Evolutionary conservation across 2,797 vertebrate species (phyloP), one percentile per base, ranked within the genome.

Genomic region (Scolopax rusticola): DNA sequence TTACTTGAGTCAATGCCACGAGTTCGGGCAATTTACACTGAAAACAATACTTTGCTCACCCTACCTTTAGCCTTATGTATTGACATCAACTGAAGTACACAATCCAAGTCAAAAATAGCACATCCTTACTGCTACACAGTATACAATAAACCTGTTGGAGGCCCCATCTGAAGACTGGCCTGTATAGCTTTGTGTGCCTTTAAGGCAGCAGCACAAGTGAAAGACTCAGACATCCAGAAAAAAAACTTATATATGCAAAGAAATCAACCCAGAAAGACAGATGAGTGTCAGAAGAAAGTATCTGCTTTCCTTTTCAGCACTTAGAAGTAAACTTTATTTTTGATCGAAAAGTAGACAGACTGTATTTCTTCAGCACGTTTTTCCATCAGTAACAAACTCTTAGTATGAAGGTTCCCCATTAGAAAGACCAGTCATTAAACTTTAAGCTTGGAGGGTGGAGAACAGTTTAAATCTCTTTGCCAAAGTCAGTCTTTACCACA

Each of bases 101-200:
- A 70, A 47, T 43, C 27, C 27, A 8, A 48, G 75, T 18, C 70
- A 87, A 92, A 88, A 86, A 73, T 82, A 96, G 90, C 87, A 88
- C 83, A 81, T 53, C 83, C 77, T 68, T 38, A 24, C 68, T 20
- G 84, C 70, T 47, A 21, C 7, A 87, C 70, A 93, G 84, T 84
- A 40, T 11, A 64, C 40, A 30, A 43, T 64, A 64, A 64, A 93
- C 77, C 83, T 41, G 53, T 43, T 90, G 83, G 82, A 16, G 90
- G 64, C 53, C 90, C 81, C 51, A 67, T 21, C 90, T 75, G n/a
- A n/a, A 76, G 30, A 79, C n/a, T 61, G 63, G 67, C 11, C 1
- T 78, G 93, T 53, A 61, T 21, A 50, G 65, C 73, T 56, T 74
- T 45, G 43, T 11, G 40, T 6, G 36, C 50, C 47, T 68, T 87